These are phyloP conservation scores for Alauda arvensis DNA, from an alignment of 2,797 vertebrate species.

Conservation along the genomic window DNA sequence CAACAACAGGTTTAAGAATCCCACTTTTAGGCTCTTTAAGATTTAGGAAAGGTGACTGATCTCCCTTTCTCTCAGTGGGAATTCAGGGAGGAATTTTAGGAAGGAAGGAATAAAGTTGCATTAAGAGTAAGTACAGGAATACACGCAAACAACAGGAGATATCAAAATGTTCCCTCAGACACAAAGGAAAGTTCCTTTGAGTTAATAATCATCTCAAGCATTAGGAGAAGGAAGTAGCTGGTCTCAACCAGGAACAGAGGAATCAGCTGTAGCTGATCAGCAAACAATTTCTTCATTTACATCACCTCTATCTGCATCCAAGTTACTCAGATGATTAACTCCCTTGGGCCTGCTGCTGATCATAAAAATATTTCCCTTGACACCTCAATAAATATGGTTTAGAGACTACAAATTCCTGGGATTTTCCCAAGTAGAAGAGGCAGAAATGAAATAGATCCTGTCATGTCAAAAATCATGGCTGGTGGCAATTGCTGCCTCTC, in stretches of 20 bases:
- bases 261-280: neutral
- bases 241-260: neutral
- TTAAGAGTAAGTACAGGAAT: neutral
- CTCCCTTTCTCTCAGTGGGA: neutral
- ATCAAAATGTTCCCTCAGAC: neutral
- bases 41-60: neutral
- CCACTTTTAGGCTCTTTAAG: neutral
- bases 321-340: neutral
- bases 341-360: neutral
- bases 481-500: neutral
- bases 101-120: neutral
- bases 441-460: neutral
- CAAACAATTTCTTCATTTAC: constrained; percentile 1
- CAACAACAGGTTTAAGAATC: neutral
- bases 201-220: neutral
- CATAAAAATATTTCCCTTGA: neutral
- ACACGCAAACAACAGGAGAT: neutral
- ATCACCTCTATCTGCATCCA: neutral
- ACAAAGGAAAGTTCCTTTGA: neutral
- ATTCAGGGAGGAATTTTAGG: neutral
- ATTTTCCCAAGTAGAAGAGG: neutral
- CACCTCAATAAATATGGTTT: neutral
- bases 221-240: neutral
- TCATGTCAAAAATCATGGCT: neutral
- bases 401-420: neutral